These are phyloP conservation scores for Drosophila bifasciata DNA, from an alignment of 1,140 invertebrate genomes.

Conservation along the genomic window DNA sequence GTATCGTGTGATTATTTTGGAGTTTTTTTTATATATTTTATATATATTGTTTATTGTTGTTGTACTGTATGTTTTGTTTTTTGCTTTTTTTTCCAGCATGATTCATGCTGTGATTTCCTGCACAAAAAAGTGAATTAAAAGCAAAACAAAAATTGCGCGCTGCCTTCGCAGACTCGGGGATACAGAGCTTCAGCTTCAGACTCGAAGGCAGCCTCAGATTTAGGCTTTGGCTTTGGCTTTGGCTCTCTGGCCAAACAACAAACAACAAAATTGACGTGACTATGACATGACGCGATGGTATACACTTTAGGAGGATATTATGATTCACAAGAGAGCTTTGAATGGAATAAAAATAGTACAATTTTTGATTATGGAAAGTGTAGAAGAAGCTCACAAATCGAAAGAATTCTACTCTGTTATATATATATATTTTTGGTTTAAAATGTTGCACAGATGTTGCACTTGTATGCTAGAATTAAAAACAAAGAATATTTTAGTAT, in stretches of 20 bases:
- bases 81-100: slow-evolving; percentile 55
- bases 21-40: slow-evolving; percentile 40
- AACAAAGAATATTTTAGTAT: no score
- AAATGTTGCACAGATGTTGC: no score
- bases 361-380: no score
- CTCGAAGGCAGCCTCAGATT: slow-evolving; percentile 42
- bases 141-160: slow-evolving; percentile 30
- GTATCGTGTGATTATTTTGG: slow-evolving; percentile 73
- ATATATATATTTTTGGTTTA: no score
- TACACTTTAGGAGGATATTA: no score
- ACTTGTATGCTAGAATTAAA: no score
- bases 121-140: slow-evolving; percentile 32
- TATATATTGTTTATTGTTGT: slow-evolving; percentile 12
- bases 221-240: slow-evolving; percentile 43
- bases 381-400: no score
- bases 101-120: slow-evolving; percentile 82
- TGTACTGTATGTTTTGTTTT: slow-evolving; percentile 42
- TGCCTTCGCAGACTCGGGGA: slow-evolving; percentile 39
- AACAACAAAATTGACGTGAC: slow-evolving; percentile 76
- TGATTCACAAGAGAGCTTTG: no score
- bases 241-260: slow-evolving; percentile 33
- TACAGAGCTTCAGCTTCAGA: slow-evolving; percentile 46
- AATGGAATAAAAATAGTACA: no score
- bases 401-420: no score
- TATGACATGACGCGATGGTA: slow-evolving; percentile 75